Evolutionary conservation across 2,113 vertebrate species (phyloP).

Genomic region (Etheostoma spectabile): DNA sequence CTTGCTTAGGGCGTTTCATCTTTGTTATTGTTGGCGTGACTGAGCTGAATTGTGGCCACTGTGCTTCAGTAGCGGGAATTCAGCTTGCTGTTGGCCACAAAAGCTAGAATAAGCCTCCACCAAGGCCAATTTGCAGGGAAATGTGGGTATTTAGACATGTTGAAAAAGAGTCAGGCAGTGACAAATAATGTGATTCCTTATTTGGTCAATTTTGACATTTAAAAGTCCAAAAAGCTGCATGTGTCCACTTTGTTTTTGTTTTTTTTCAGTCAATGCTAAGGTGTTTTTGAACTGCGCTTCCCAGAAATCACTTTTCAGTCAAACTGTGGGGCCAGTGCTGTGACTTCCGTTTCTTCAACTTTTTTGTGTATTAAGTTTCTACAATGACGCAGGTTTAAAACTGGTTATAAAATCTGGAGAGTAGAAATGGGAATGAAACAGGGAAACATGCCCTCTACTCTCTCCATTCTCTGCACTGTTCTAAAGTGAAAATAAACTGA

Average conservation of each 20-base stretch:
- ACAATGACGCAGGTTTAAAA: slow-evolving; percentile 6
- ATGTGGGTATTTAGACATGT: background rate
- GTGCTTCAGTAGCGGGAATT: slow-evolving; percentile 45
- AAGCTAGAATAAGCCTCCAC: background rate
- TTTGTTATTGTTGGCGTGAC: slow-evolving; percentile 48
- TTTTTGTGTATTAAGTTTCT: slow-evolving; percentile 13
- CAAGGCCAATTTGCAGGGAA: slow-evolving; percentile 27
- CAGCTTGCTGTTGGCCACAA: slow-evolving; percentile 16
- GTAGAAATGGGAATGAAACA: background rate
- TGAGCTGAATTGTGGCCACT: slow-evolving; percentile 12
- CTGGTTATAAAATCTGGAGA: background rate
- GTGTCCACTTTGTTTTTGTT: background rate
- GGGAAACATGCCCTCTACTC: background rate
- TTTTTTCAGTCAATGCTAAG: background rate
- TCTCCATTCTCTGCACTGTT: too few relatives aligned
- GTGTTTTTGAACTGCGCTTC: slow-evolving; percentile 8
- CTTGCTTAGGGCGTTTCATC: slow-evolving; percentile 41
- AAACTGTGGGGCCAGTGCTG: background rate
- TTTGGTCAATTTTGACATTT: slow-evolving; percentile 1
- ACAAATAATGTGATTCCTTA: background rate
- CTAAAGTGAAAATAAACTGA: slow-evolving; percentile 2
- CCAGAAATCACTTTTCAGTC: slow-evolving; percentile 5
- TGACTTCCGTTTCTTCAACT: slow-evolving; percentile 6
- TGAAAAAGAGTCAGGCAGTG: background rate
- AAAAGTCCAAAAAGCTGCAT: background rate